Percentiles rank a stretch among this genome's conserved stretches.
These are phyloP conservation scores for Cataglyphis livida DNA, from an alignment of 2,888 invertebrate species.

Conservation along the genomic window DNA sequence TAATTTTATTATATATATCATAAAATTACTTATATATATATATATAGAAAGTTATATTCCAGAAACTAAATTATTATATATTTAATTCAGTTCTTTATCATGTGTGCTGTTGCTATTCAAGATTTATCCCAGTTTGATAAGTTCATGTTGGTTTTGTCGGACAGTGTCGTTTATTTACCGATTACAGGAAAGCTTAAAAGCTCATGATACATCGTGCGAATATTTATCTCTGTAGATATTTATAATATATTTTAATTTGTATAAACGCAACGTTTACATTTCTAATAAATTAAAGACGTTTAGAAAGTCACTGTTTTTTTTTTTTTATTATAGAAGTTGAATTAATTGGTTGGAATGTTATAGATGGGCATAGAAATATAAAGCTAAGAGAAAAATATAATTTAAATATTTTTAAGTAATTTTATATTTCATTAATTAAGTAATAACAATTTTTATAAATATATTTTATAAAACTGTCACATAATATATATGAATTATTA, in stretches of 20 bases:
- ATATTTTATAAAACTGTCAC: background rate
- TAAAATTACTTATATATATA: background rate
- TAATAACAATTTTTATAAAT: background rate
- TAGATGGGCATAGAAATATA: background rate
- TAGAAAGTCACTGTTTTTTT: background rate
- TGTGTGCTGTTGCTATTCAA: background rate
- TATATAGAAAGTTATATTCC: background rate
- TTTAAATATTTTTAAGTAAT: background rate
- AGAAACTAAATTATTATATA: background rate
- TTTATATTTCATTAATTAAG: background rate
- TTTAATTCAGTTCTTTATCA: background rate
- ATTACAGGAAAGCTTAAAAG: conserved; percentile 6
- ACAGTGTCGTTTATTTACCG: background rate
- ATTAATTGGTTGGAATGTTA: background rate
- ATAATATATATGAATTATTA: background rate
- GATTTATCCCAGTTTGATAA: conserved; percentile 27
- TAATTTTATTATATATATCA: background rate
- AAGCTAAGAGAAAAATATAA: background rate
- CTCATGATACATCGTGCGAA: background rate
- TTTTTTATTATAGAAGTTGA: background rate
- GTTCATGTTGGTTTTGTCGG: background rate
- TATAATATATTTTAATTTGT: conserved; percentile 2
- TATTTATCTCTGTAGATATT: background rate
- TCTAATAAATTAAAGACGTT: background rate
- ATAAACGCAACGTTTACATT: no score